Conservation (phyloP, 2,888 invertebrate genomes). For the Tetropium fuscum region DNA sequence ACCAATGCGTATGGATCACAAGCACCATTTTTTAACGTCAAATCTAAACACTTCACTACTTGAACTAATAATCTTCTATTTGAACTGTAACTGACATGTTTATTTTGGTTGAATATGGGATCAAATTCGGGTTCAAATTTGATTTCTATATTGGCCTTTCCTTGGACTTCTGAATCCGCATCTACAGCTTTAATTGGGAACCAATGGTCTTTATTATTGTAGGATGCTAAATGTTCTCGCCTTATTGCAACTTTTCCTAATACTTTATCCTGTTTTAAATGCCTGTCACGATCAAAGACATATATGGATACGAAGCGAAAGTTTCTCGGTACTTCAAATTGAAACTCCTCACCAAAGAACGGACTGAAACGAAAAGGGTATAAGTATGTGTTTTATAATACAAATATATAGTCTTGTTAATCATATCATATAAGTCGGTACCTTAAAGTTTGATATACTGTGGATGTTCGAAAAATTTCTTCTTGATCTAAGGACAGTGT, state of each 20-base stretch:
- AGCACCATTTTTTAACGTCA: constrained; percentile 89
- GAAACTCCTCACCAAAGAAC: constrained; percentile 94
- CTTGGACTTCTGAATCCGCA: constrained; percentile 92
- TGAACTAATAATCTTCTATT: constrained; percentile 70
- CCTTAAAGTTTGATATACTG: constrained; percentile 88
- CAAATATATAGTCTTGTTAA: too few species aligned
- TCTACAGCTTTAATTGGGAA: constrained; percentile 88
- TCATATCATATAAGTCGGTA: too few species aligned
- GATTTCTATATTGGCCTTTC: constrained; percentile 88
- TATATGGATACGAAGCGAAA: constrained; percentile 91
- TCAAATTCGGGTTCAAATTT: constrained; percentile 71
- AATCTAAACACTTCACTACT: constrained; percentile 87
- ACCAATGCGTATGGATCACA: constrained; percentile 92
- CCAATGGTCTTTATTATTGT: constrained; percentile 95
- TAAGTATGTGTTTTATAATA: background rate
- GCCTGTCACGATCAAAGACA: constrained; percentile 87
- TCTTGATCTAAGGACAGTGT: constrained; percentile 92
- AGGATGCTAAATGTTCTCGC: constrained; percentile 86
- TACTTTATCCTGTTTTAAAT: constrained; percentile 86
- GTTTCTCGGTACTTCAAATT: constrained; percentile 90
- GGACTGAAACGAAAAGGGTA: constrained; percentile 72
- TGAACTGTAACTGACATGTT: constrained; percentile 60
- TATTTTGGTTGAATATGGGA: constrained; percentile 61
- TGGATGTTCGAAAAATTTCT: constrained; percentile 91
- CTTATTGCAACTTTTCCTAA: constrained; percentile 90